Evolutionary conservation across 2,797 vertebrate genomes (phyloP), one percentile per base, ranked within the genome.

Genomic region (Eulemur coronatus): DNA sequence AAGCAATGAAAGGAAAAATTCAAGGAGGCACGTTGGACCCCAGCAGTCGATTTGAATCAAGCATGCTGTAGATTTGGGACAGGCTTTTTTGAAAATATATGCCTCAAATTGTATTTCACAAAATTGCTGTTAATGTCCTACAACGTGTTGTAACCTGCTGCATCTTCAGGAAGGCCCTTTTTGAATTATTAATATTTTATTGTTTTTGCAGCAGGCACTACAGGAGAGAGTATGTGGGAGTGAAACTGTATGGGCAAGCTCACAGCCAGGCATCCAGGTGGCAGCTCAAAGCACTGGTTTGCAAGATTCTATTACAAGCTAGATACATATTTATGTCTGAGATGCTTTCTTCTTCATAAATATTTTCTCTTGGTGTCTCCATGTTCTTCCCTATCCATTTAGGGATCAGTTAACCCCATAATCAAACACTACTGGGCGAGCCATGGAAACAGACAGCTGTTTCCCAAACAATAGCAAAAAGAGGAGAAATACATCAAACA

Each of bases 361-460:
- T 10, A 89, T 95, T 97, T 97, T 94, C 96, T 84, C 93, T 92
- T 93, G 67, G 48, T 88, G 70, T 92, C 65, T 97, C 80, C 50
- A 20, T 91, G 18, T 89, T 95, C 76, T 97, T 97, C 90, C 84
- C 82, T 95, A 94, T 69, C 70, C 80, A 17, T 92, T 97, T 65
- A 97, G 95, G 38, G 93, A 98, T 96, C 97, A 96, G 87, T 38
- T 97, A 97, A 96, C 91, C 92, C 96, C 81, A 90, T 79, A 97
- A 97, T 97, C 97, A 98, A 97, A 95, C 0, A 0, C 81, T 76
- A 92, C 69, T 61, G 93, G 97, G 89, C 20, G 35, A 98, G 85
- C 85, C 90, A 92, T 78, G 91, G 97, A 98, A 87, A 97, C 82
- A 95, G 95, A 90, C 50, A 90, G 52, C 59, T 97, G n/a, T 87